These are phyloP conservation scores for Ruditapes philippinarum DNA, from an alignment of 1,140 invertebrate genomes.

Conservation along the genomic window DNA sequence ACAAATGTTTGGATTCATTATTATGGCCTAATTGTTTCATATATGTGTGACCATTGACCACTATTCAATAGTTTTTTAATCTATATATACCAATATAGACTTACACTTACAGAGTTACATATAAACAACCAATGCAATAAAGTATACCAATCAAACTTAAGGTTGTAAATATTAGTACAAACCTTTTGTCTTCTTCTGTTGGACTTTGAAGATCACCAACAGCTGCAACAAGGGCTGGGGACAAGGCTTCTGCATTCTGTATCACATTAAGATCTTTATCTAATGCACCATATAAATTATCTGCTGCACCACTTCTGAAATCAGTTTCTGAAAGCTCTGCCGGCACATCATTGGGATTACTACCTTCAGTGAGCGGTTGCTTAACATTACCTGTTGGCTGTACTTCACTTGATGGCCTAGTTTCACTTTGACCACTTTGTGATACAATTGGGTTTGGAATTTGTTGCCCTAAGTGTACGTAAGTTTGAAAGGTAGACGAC, in stretches of 20 bases:
- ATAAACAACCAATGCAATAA: too few relatives aligned
- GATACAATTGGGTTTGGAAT: conserved; percentile 50
- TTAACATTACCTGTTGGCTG: background rate
- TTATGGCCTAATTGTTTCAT: too few relatives aligned
- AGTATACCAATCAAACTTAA: too few relatives aligned
- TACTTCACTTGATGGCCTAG: background rate
- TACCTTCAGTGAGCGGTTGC: background rate
- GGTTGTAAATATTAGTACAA: background rate
- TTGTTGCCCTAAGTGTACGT: conserved; percentile 59
- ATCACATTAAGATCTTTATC: conserved; percentile 62
- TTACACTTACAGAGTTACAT: too few relatives aligned
- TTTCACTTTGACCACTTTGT: conserved; percentile 49
- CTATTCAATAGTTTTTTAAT: too few relatives aligned
- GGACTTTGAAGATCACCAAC: conserved; percentile 50
- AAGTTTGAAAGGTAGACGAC: conserved; percentile 50
- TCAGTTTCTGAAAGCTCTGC: background rate
- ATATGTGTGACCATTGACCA: too few relatives aligned
- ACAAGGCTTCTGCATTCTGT: conserved; percentile 44
- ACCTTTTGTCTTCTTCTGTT: conserved; percentile 52
- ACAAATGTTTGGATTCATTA: too few relatives aligned
- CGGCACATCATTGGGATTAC: background rate
- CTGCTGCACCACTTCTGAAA: background rate
- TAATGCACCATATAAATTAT: conserved; percentile 8
- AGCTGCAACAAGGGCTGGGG: conserved; percentile 58
- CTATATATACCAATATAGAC: too few relatives aligned